phyloP scores from a whole-genome alignment of 2,888 invertebrate genomes.

The Sinotaia quadrata region DNA sequence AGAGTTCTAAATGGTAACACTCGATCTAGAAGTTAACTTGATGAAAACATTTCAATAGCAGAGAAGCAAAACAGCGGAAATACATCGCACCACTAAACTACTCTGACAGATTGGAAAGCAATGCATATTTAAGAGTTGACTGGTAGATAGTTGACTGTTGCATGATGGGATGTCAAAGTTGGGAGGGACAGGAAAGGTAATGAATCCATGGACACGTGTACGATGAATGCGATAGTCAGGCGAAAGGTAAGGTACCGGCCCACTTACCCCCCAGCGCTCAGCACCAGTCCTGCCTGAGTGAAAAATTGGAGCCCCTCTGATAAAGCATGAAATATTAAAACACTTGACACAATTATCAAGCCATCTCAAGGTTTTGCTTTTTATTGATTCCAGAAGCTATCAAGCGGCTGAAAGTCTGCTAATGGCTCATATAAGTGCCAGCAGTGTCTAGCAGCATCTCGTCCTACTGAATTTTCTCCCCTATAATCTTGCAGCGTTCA shows the following conservation, averaged over 20 bases:
- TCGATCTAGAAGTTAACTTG: too few relatives aligned
- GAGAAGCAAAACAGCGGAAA: too few relatives aligned
- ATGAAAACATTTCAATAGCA: too few relatives aligned
- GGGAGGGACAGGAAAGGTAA: background rate
- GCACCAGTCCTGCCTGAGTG: background rate
- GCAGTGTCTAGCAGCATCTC: too few relatives aligned
- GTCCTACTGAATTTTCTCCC: too few relatives aligned
- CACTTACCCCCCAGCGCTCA: background rate
- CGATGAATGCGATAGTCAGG: background rate
- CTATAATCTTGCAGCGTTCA: too few relatives aligned
- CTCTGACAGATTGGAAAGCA: too few relatives aligned
- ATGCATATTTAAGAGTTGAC: too few relatives aligned
- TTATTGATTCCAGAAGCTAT: slow-evolving; percentile 27
- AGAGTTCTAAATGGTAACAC: too few relatives aligned
- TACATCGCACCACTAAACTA: too few relatives aligned
- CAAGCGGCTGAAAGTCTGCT: background rate
- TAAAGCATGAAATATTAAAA: slow-evolving; percentile 42
- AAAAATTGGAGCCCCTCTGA: slow-evolving; percentile 25
- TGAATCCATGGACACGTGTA: background rate
- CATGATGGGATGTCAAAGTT: too few relatives aligned
- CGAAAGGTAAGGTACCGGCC: background rate
- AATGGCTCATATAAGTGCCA: slow-evolving; percentile 9
- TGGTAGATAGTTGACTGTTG: too few relatives aligned
- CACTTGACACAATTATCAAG: slow-evolving; percentile 39
- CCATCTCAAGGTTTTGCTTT: slow-evolving; percentile 33